These are phyloP conservation scores for Triops cancriformis DNA, from an alignment of 1,140 invertebrate genomes.

Conservation along the genomic window DNA sequence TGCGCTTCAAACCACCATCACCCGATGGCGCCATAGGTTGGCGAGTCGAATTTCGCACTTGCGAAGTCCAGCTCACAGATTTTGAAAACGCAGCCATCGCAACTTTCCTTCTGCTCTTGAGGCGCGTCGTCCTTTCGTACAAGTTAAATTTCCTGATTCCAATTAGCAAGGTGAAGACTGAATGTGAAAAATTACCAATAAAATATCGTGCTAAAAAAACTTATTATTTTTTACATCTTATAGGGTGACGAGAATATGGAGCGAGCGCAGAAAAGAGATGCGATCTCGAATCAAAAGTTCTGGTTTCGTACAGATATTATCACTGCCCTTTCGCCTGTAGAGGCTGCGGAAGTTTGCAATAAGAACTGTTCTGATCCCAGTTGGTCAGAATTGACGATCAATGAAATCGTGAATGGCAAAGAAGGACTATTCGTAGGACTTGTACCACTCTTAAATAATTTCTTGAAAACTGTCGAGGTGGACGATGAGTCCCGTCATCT, in stretches of 20 bases:
- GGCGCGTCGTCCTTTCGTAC: conserved; percentile 92
- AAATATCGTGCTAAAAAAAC: no score
- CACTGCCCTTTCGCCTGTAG: background rate
- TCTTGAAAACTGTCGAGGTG: conserved; percentile 84
- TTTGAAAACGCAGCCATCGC: conserved; percentile 99
- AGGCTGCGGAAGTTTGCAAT: conserved; percentile 22
- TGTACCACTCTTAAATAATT: conserved; percentile 85
- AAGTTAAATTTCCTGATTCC: conserved; percentile 94
- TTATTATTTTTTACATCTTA: background rate
- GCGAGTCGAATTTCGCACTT: conserved; percentile 98
- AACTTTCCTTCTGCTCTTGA: conserved; percentile 95
- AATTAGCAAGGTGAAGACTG: conserved; percentile 89
- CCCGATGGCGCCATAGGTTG: conserved; percentile 92
- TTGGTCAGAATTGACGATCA: conserved; percentile 69
- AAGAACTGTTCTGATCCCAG: conserved; percentile 36
- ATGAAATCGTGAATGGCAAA: conserved; percentile 98
- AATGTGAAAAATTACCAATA: no score
- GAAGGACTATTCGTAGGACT: conserved; percentile 83
- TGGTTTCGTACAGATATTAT: conserved; percentile 81
- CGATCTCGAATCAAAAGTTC: conserved; percentile 71
- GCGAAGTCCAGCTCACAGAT: conserved; percentile 96
- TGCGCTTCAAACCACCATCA: conserved; percentile 99
- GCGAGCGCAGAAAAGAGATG: conserved; percentile 81
- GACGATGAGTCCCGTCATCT: conserved; percentile 83
- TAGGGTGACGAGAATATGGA: conserved; percentile 97